A percentile compares a stretch with the other conserved stretches of the same genome.
These are phyloP conservation scores for Lepus townsendii DNA, from an alignment of 2,797 vertebrate species.

Conservation along the genomic window DNA sequence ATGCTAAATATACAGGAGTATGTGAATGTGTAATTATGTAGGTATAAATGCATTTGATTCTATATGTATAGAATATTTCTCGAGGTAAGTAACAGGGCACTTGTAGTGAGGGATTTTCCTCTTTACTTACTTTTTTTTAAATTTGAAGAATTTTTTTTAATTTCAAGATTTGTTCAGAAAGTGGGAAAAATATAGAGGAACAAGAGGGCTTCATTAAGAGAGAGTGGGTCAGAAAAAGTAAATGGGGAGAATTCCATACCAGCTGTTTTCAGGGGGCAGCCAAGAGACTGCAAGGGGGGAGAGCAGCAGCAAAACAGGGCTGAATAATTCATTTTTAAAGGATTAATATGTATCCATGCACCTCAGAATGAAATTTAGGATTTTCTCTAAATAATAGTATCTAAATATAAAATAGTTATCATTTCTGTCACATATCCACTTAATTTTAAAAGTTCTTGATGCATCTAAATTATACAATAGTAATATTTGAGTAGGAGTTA, in stretches of 20 bases:
- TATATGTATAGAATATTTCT: not conserved
- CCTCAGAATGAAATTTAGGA: not conserved
- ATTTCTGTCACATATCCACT: not conserved
- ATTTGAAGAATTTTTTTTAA: too few relatives aligned
- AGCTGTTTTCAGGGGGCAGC: too few relatives aligned
- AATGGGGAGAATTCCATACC: too few relatives aligned
- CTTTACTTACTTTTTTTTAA: too few relatives aligned
- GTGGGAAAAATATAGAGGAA: too few relatives aligned
- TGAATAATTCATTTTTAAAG: not conserved
- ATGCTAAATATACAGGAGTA: not conserved
- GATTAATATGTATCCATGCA: not conserved
- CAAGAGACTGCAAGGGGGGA: too few relatives aligned
- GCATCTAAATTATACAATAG: not conserved
- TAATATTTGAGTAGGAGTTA: not conserved
- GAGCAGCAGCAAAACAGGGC: too few relatives aligned
- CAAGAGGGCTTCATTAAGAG: too few relatives aligned
- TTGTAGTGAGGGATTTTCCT: not conserved
- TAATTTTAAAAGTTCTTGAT: not conserved
- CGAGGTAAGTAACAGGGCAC: not conserved
- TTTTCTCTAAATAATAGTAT: not conserved
- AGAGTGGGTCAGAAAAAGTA: too few relatives aligned
- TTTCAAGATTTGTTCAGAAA: too few relatives aligned
- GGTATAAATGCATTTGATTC: not conserved
- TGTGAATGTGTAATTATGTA: not conserved
- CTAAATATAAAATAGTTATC: not conserved